These are phyloP conservation scores for Varecia variegata DNA, from an alignment of 2,797 vertebrate species.

Conservation along the genomic window DNA sequence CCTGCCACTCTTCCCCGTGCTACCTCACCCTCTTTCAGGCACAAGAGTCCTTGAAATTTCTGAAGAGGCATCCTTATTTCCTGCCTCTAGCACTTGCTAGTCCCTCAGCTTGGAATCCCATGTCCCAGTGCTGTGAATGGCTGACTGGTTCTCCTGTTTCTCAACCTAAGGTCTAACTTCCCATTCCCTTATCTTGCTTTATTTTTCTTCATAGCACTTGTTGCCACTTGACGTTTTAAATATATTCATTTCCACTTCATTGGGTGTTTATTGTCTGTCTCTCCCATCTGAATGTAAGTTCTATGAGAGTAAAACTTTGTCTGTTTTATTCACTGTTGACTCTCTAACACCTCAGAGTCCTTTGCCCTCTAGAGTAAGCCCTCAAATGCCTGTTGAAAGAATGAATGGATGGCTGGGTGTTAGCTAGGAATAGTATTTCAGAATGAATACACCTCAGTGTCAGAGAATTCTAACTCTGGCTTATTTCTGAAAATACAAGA, in stretches of 20 bases:
- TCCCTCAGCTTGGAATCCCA: not conserved
- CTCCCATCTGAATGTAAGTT: not conserved
- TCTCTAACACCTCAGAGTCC: not conserved
- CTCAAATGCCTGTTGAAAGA: not conserved
- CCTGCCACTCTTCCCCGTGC: not conserved
- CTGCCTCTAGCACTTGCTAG: not conserved
- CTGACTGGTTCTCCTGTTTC: not conserved
- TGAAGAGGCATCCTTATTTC: not conserved
- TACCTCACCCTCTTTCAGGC: not conserved
- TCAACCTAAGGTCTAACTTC: not conserved
- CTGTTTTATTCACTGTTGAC: not conserved
- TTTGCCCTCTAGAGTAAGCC: not conserved
- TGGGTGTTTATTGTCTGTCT: not conserved
- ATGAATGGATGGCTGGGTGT: not conserved
- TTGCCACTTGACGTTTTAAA: not conserved
- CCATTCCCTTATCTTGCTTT: not conserved
- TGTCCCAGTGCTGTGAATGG: not conserved
- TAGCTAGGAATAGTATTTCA: not conserved
- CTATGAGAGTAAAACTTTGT: not conserved
- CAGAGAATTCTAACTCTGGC: not conserved
- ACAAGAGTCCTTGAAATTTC: not conserved
- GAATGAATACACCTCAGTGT: not conserved
- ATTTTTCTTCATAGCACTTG: not conserved
- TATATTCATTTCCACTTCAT: not conserved
- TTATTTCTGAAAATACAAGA: slow-evolving; percentile 36